Conservation (phyloP, 2,888 invertebrate genomes). For the Cryptops parisi region DNA sequence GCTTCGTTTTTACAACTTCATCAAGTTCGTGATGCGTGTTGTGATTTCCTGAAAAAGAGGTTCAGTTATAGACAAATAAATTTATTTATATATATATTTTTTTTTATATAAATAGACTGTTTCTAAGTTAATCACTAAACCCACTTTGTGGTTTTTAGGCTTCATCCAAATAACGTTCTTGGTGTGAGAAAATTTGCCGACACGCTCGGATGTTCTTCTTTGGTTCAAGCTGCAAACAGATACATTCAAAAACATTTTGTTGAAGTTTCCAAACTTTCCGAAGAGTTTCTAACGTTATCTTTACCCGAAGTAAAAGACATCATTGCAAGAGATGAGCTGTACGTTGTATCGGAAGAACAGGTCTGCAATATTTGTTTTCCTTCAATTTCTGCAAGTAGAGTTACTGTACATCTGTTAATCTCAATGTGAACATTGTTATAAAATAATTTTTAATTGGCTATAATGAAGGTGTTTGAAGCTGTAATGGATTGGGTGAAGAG, state of each 20-base stretch:
- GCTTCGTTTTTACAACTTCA: constrained; percentile 66
- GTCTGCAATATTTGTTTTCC: constrained; percentile 30
- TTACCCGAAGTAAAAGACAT: constrained; percentile 50
- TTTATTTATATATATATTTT: background rate
- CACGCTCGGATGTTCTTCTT: constrained; percentile 50
- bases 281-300: constrained; percentile 54
- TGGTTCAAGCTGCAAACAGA: constrained; percentile 59
- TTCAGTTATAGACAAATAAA: constrained; percentile 24
- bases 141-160: constrained; percentile 42
- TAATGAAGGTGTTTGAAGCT: constrained; percentile 57
- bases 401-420: too few relatives aligned
- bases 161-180: constrained; percentile 63
- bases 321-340: constrained; percentile 57
- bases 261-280: constrained; percentile 55
- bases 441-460: background rate
- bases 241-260: constrained; percentile 66
- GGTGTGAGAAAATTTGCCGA: constrained; percentile 67
- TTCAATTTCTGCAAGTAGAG: too few relatives aligned
- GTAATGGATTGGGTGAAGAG: constrained; percentile 65
- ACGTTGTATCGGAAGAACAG: constrained; percentile 59
- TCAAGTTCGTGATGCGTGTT: constrained; percentile 68
- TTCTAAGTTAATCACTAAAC: too few relatives aligned
- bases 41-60: constrained; percentile 59
- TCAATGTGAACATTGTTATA: background rate
- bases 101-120: background rate